phyloP scores from a whole-genome alignment of 2,113 vertebrate genomes.

The Zootoca vivipara region DNA sequence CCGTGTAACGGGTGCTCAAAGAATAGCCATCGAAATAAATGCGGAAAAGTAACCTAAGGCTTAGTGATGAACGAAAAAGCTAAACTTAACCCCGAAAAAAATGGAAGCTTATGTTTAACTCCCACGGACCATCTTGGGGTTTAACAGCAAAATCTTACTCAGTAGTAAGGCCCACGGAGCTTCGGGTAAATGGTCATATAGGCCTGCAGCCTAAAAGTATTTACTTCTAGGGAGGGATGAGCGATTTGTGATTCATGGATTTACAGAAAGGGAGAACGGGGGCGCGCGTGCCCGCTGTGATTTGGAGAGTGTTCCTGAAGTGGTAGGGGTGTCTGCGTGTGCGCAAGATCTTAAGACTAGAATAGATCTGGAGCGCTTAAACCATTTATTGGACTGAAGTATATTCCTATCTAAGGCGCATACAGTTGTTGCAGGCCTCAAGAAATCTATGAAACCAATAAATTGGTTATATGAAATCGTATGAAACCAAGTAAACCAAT shows the following conservation, averaged over 20 bases:
- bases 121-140: no score
- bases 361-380: no score
- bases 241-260: background rate
- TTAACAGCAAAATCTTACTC: background rate
- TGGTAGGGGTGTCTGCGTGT: rapidly evolving
- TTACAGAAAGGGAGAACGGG: background rate
- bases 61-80: background rate
- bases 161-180: background rate
- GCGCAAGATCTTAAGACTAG: background rate
- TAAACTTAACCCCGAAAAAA: background rate
- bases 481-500: background rate
- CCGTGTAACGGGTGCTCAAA: background rate
- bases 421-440: background rate
- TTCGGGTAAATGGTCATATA: background rate
- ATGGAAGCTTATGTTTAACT: background rate
- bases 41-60: background rate
- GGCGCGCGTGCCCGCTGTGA: background rate
- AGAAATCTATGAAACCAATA: background rate
- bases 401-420: background rate
- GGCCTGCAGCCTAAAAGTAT: background rate
- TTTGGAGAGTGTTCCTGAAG: background rate
- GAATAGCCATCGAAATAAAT: no score
- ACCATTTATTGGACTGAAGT: background rate
- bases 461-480: no score
- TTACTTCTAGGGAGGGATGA: background rate